These are phyloP conservation scores for Plutella xylostella DNA, from an alignment of 2,888 invertebrate species.

Conservation along the genomic window DNA sequence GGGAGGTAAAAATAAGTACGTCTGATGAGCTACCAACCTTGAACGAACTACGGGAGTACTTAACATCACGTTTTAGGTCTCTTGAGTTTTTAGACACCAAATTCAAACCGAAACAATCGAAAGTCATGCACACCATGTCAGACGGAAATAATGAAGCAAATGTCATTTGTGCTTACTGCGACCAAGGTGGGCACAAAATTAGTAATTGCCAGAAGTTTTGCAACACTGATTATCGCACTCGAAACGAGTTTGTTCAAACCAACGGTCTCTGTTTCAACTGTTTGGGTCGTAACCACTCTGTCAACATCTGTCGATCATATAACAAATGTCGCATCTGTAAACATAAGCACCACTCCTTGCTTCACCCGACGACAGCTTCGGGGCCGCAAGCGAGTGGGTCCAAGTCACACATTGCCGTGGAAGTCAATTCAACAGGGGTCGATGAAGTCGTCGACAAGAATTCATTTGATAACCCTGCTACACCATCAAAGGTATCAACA, in stretches of 20 bases:
- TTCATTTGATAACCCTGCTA: too few species aligned
- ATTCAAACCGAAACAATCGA: neutral
- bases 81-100: conserved; percentile 1
- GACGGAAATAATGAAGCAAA: neutral
- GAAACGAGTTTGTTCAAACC: neutral
- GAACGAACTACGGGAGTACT: neutral
- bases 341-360: neutral
- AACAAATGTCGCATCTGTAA: neutral
- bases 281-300: neutral
- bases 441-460: neutral
- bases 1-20: neutral
- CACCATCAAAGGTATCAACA: neutral
- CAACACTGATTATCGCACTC: neutral
- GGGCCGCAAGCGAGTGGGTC: neutral
- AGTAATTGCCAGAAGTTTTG: neutral
- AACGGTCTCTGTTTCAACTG: conserved; percentile 1
- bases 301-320: neutral
- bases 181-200: neutral
- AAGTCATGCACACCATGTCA: neutral
- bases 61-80: neutral
- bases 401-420: neutral
- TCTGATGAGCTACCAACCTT: too few species aligned
- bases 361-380: neutral
- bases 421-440: neutral
- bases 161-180: neutral